Evolutionary conservation across 2,113 vertebrate genomes (phyloP).

Genomic region (Poeciliopsis occidentalis): DNA sequence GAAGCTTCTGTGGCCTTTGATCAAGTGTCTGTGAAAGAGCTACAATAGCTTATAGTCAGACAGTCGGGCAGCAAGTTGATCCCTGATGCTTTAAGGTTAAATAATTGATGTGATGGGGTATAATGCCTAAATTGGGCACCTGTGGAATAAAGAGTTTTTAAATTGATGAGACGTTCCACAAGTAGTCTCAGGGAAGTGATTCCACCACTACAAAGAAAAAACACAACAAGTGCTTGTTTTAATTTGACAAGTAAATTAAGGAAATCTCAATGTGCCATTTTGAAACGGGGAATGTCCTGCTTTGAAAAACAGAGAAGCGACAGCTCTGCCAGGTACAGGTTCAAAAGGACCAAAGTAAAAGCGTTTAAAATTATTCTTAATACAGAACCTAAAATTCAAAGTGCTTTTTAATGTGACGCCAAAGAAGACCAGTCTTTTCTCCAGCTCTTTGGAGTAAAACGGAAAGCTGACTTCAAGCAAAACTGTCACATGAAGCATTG

Average conservation of each 20-base stretch:
- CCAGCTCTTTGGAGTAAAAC: too few relatives aligned
- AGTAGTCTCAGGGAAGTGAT: constrained; percentile 5
- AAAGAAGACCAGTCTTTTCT: too few relatives aligned
- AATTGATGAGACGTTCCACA: neutral
- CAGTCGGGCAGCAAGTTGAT: constrained; percentile 47
- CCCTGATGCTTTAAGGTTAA: constrained; percentile 34
- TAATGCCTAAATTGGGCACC: constrained; percentile 15
- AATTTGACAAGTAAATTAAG: neutral
- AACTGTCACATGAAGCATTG: too few relatives aligned
- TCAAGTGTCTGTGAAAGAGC: constrained; percentile 8
- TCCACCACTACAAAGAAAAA: neutral
- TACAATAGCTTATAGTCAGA: constrained; percentile 24
- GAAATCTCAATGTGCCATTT: too few relatives aligned
- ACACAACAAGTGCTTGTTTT: neutral
- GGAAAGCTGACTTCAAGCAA: too few relatives aligned
- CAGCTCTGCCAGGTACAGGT: too few relatives aligned
- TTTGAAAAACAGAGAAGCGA: too few relatives aligned
- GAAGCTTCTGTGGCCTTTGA: constrained; percentile 7
- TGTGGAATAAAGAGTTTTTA: constrained; percentile 13
- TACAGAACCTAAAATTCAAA: too few relatives aligned
- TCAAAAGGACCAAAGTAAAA: too few relatives aligned
- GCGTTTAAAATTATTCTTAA: too few relatives aligned
- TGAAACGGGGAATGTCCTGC: too few relatives aligned
- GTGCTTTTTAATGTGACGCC: too few relatives aligned
- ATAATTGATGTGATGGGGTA: constrained; percentile 49